Percentiles rank a stretch among this genome's conserved stretches.
Conservation (phyloP, 2,113 vertebrate genomes). For the Peromyscus leucopus region DNA sequence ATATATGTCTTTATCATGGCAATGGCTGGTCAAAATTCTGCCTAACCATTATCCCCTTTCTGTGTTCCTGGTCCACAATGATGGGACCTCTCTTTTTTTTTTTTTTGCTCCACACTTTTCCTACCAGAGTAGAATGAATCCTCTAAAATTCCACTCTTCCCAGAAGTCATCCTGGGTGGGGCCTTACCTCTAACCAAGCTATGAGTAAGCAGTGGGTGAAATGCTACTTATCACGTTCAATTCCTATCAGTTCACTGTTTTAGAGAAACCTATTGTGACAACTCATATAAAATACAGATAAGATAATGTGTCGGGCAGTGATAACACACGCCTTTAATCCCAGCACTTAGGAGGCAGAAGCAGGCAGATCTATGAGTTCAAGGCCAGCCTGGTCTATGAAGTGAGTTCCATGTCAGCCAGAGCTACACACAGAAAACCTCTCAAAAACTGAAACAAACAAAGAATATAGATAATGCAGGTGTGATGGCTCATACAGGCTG, state of each 20-base stretch:
- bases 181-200: not conserved
- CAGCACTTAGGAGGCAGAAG: not conserved
- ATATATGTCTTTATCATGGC: not conserved
- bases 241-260: not conserved
- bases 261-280: not conserved
- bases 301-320: not conserved
- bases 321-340: not conserved
- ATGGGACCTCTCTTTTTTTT: too few species aligned
- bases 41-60: not conserved
- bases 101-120: not conserved
- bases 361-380: not conserved
- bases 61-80: not conserved
- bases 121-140: not conserved
- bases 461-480: not conserved
- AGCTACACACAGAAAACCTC: not conserved
- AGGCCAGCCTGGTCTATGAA: not conserved
- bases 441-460: not conserved
- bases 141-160: constrained; percentile 22
- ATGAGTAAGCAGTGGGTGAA: not conserved
- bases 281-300: not conserved
- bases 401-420: not conserved
- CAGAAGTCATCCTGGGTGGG: not conserved
- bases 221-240: not conserved
- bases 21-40: not conserved
- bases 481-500: not conserved